These are phyloP conservation scores for Holocentrus rufus DNA, from an alignment of 2,797 vertebrate species.

Conservation along the genomic window DNA sequence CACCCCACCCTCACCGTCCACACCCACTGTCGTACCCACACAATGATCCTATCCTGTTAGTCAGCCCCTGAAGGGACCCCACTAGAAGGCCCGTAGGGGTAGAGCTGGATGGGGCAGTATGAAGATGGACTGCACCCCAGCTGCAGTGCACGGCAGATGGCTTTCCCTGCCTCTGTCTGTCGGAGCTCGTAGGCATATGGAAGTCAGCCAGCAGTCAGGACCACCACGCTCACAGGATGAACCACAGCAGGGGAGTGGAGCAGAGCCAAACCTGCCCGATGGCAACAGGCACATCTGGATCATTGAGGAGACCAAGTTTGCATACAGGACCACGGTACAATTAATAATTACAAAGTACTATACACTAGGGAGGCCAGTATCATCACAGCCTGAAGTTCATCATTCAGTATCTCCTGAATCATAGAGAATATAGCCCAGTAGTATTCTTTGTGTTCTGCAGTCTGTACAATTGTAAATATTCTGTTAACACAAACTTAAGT, in stretches of 20 bases:
- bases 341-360: neutral
- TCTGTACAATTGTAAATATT: too few species aligned
- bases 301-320: conserved; percentile 41
- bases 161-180: conserved; percentile 21
- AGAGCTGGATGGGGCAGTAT: conserved; percentile 19
- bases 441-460: too few species aligned
- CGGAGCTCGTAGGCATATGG: conserved; percentile 7
- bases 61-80: conserved; percentile 19
- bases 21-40: neutral
- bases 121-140: conserved; percentile 21
- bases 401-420: neutral
- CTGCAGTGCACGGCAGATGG: conserved; percentile 44
- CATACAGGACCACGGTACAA: conserved; percentile 47
- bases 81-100: neutral
- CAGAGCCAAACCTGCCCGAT: conserved; percentile 10
- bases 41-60: conserved; percentile 1
- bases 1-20: conserved; percentile 3
- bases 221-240: neutral
- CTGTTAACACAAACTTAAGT: too few species aligned
- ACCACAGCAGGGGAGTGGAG: neutral
- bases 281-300: conserved; percentile 57
- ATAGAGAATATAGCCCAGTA: too few species aligned
- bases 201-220: conserved; percentile 21
- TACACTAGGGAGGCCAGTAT: neutral
- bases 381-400: neutral